phyloP scores from a whole-genome alignment of 2,888 invertebrate genomes.

The Lepidonotus clava region DNA sequence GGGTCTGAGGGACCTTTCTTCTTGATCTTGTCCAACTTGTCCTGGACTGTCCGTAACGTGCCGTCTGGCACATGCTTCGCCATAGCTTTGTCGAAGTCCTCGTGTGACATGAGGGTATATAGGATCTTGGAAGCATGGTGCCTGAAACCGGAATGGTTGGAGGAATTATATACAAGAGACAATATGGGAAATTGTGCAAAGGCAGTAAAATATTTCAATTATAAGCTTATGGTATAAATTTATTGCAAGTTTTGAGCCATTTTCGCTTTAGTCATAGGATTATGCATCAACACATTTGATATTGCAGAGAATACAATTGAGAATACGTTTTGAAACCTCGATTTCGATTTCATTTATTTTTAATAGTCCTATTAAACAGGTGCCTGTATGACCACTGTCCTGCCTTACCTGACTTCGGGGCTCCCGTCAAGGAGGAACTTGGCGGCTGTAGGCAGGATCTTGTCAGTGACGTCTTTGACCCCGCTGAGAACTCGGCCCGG shows the following conservation, averaged over 20 bases:
- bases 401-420: conserved; percentile 90
- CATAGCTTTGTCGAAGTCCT: conserved; percentile 88
- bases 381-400: too few species aligned
- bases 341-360: too few species aligned
- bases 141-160: conserved; percentile 56
- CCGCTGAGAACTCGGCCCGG: conserved; percentile 87
- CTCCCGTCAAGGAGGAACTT: conserved; percentile 92
- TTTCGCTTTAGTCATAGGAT: too few species aligned
- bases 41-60: conserved; percentile 85
- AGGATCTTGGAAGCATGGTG: conserved; percentile 83
- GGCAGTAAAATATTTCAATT: too few species aligned
- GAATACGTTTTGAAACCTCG: too few species aligned
- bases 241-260: too few species aligned
- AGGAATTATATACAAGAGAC: too few species aligned
- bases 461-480: conserved; percentile 89
- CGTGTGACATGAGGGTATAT: conserved; percentile 86
- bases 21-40: conserved; percentile 87
- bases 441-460: conserved; percentile 89
- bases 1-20: conserved; percentile 66
- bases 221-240: too few species aligned
- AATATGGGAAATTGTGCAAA: too few species aligned
- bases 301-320: too few species aligned
- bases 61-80: conserved; percentile 88
- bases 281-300: too few species aligned
- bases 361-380: too few species aligned